These are phyloP conservation scores for Dascyllus trimaculatus DNA, from an alignment of 2,113 vertebrate genomes.

Conservation along the genomic window DNA sequence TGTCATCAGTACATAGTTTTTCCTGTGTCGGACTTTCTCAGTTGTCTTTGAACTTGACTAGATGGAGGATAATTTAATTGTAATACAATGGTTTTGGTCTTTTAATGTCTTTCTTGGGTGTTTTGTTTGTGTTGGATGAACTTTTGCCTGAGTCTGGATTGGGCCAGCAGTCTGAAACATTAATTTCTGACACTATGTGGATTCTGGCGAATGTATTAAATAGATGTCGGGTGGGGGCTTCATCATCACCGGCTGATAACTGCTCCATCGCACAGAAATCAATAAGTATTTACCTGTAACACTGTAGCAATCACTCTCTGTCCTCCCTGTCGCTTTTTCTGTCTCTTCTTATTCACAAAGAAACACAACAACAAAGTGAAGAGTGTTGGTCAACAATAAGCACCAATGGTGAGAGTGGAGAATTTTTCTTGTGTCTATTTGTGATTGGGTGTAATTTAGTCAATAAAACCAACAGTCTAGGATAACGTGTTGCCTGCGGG, in stretches of 20 bases:
- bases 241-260: conserved; percentile 29
- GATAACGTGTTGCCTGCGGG: conserved; percentile 8
- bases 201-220: conserved; percentile 18
- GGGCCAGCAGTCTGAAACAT: conserved; percentile 2
- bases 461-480: conserved; percentile 21
- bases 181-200: not conserved
- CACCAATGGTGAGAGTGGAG: not conserved
- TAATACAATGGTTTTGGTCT: not conserved
- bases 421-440: not conserved
- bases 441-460: conserved; percentile 29
- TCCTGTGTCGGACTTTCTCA: not conserved
- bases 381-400: conserved; percentile 10
- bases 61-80: not conserved
- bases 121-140: not conserved
- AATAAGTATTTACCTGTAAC: conserved; percentile 51
- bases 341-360: conserved; percentile 17
- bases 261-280: conserved; percentile 47
- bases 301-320: conserved; percentile 51
- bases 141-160: not conserved
- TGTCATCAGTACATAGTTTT: not conserved
- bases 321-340: not conserved
- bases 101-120: not conserved
- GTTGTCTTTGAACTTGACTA: not conserved
- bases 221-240: conserved; percentile 23
- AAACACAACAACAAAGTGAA: conserved; percentile 10